Base-by-base conservation (phyloP, 2,797 vertebrate species). In the Gambusia yucatana region DNA sequence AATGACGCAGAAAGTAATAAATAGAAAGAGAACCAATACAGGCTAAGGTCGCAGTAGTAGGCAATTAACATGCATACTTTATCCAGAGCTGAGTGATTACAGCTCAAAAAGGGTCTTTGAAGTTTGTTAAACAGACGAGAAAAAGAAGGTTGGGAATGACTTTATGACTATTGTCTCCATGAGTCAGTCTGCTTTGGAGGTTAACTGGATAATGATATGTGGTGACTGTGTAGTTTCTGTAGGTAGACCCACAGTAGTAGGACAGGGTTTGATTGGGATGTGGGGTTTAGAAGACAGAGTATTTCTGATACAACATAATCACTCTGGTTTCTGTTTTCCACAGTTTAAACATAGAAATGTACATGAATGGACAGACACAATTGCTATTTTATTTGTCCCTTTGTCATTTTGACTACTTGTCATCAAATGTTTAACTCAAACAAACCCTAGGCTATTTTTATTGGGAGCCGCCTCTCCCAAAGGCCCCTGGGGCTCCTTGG, bases 1-100 rank as follows among this genome's bases (percentile, higher is more conserved):
- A 97, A 96, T 94, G 95, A 95, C 95, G 95, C 93, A 94, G 96
- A 92, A 96, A 94, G 95, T 97, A 97, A 97, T 97, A 96, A 96
- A 94, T 95, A 81, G 90, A 95, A 95, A 95, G 91, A 96, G 93
- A 82, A 87, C 83, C 82, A 87, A 84, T 81, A 78, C 81, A 87
- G 88, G 83, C 76, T 88, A 76, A 89, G 93, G 92, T 91, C 93
- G 89, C 82, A 90, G 81, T 75, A 88, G 82, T 93, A 93, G 86
- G 90, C 88, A 69, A 87, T 91, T 94, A 95, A 94, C 90, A 92
- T 93, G 87, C 86, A 94, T 94, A 95, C 91, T 94, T 43, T 50
- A 50, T 91, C 73, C 71, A 52, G 90, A 91, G 88, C 83, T 84
- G 85, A 91, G 92, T 94, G 94, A 94, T 94, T 92, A 88, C 86